phyloP scores from a whole-genome alignment of 2,888 invertebrate genomes.

The Diplolepis rosae region DNA sequence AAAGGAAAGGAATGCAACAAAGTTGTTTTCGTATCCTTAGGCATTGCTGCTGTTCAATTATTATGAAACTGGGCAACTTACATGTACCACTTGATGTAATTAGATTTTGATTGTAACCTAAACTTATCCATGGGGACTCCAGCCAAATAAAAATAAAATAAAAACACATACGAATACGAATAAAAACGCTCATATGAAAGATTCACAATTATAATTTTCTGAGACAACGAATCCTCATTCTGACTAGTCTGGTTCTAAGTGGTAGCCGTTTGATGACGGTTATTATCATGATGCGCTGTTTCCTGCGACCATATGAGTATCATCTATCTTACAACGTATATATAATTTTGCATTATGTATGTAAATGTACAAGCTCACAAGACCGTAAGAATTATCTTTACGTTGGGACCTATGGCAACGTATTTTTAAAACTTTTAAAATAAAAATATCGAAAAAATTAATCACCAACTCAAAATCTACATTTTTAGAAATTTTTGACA shows the following conservation, averaged over 20 bases:
- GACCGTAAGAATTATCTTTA: no score
- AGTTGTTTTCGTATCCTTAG: not conserved
- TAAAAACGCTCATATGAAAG: not conserved
- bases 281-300: slow-evolving; percentile 72
- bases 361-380: no score
- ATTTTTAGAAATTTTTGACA: no score
- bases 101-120: slow-evolving; percentile 25
- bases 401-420: no score
- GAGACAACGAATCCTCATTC: slow-evolving; percentile 51
- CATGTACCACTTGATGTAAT: slow-evolving; percentile 7
- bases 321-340: slow-evolving; percentile 54
- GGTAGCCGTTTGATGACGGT: slow-evolving; percentile 71
- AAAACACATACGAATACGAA: not conserved
- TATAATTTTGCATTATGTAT: no score
- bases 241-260: slow-evolving; percentile 67
- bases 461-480: no score
- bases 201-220: slow-evolving; percentile 46
- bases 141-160: not conserved
- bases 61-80: not conserved
- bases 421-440: no score
- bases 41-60: slow-evolving; percentile 9
- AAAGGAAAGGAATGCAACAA: not conserved
- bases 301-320: slow-evolving; percentile 72
- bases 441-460: no score
- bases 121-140: slow-evolving; percentile 1